Conservation (phyloP, 2,888 invertebrate genomes). For the Cephus runcator region DNA sequence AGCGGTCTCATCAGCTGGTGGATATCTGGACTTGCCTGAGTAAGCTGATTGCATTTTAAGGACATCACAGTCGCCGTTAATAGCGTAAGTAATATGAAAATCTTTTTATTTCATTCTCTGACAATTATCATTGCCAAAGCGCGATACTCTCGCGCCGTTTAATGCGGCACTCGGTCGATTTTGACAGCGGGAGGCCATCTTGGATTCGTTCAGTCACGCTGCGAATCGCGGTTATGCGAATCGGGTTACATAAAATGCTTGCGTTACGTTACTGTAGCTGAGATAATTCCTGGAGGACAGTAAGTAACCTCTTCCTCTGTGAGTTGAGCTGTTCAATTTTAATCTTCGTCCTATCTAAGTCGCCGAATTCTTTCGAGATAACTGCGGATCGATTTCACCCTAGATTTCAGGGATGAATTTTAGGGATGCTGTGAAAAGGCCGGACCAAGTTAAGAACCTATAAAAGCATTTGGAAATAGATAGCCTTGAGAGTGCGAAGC, state of each 20-base stretch:
- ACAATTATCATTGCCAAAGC: not conserved
- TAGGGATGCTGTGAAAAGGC: not conserved
- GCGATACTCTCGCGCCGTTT: not conserved
- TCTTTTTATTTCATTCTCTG: not conserved
- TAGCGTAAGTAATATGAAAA: slow-evolving; percentile 32
- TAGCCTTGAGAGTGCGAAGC: not conserved
- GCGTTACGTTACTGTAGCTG: not conserved
- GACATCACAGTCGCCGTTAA: slow-evolving; percentile 24
- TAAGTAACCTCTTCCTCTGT: not conserved
- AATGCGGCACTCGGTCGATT: slow-evolving; percentile 12
- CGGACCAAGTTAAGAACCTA: not conserved
- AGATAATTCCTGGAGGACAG: not conserved
- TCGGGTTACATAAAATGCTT: slow-evolving; percentile 39
- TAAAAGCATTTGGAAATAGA: not conserved
- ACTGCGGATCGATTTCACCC: not conserved
- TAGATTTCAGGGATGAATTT: not conserved
- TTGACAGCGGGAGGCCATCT: slow-evolving; percentile 47
- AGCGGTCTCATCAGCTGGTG: slow-evolving; percentile 37
- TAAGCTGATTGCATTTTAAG: slow-evolving; percentile 15
- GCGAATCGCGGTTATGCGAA: slow-evolving; percentile 32
- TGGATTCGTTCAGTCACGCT: slow-evolving; percentile 33
- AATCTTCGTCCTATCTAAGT: not conserved
- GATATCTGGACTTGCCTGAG: slow-evolving; percentile 16
- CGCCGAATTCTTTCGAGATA: not conserved
- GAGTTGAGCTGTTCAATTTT: not conserved